Evolutionary conservation across 2,888 invertebrate genomes (phyloP).

Genomic region (Andrena trimmerana): DNA sequence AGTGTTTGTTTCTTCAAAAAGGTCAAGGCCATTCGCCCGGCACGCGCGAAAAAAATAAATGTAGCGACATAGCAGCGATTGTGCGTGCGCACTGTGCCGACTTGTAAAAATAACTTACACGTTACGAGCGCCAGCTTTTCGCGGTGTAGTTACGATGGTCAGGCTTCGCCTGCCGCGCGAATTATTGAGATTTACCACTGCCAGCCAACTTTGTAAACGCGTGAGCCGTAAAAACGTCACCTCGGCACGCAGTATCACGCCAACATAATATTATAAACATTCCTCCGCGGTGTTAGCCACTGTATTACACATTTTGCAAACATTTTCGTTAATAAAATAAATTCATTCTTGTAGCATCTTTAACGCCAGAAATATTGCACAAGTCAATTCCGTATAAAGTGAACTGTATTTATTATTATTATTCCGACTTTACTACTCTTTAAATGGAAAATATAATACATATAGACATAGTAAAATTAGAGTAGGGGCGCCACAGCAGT

Average conservation of each 20-base stretch:
- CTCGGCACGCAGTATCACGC: background rate
- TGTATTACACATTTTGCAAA: too few species aligned
- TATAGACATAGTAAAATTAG: too few species aligned
- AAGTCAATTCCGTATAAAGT: background rate
- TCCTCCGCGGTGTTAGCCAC: too few species aligned
- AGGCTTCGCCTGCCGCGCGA: constrained; percentile 30
- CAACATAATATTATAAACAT: background rate
- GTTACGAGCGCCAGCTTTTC: constrained; percentile 10
- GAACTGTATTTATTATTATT: too few species aligned
- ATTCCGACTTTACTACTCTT: too few species aligned
- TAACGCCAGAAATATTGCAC: background rate
- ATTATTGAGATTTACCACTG: constrained; percentile 50
- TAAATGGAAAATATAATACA: too few species aligned
- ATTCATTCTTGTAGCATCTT: background rate
- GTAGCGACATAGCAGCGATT: background rate
- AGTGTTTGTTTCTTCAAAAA: constrained; percentile 2
- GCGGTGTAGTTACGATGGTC: background rate
- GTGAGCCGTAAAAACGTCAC: background rate
- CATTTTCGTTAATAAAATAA: too few species aligned
- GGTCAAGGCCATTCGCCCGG: too few species aligned
- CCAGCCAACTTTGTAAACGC: constrained; percentile 35
- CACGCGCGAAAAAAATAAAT: background rate
- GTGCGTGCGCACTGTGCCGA: background rate
- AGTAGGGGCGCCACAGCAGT: too few species aligned
- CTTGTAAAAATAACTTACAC: constrained; percentile 25